phyloP scores from a whole-genome alignment of 2,888 invertebrate species.

The Chalcosyrphus nemorum region DNA sequence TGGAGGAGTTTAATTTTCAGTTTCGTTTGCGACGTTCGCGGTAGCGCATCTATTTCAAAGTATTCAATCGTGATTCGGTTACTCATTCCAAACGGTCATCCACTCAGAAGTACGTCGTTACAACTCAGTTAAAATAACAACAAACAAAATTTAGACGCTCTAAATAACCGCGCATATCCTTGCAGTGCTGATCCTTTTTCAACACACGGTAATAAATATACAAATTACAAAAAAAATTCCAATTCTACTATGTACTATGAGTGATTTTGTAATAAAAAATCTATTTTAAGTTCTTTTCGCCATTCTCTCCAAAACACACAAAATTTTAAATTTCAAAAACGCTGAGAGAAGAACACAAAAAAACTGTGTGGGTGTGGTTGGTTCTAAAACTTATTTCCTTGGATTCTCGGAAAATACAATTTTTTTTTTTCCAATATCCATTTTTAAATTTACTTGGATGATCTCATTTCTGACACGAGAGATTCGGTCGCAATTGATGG shows the following conservation, averaged over 20 bases:
- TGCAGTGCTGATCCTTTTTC: constrained; percentile 27
- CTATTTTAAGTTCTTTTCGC: constrained; percentile 67
- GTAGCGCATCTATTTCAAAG: constrained; percentile 50
- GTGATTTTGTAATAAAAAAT: constrained; percentile 63
- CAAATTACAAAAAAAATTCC: background rate
- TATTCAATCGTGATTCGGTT: constrained; percentile 1
- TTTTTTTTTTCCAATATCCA: constrained; percentile 48
- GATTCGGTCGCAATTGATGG: constrained; percentile 11
- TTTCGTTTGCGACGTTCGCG: constrained; percentile 78
- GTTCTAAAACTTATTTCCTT: constrained; percentile 6
- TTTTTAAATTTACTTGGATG: constrained; percentile 68
- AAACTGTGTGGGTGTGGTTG: constrained; percentile 61
- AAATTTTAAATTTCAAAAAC: constrained; percentile 32
- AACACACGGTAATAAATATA: constrained; percentile 41
- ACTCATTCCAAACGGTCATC: constrained; percentile 39
- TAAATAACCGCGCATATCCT: constrained; percentile 28
- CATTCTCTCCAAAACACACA: constrained; percentile 62
- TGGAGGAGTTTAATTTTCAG: constrained; percentile 75
- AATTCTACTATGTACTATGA: constrained; percentile 4
- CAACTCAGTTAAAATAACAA: constrained; percentile 2
- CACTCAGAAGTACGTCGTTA: constrained; percentile 23
- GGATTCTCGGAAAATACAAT: constrained; percentile 49
- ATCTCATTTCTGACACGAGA: constrained; percentile 53
- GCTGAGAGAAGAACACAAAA: constrained; percentile 37
- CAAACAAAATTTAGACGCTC: background rate